Evolutionary conservation across 1,140 invertebrate genomes (phyloP), one percentile per base, ranked within the genome.

Genomic region (Orius laevigatus): DNA sequence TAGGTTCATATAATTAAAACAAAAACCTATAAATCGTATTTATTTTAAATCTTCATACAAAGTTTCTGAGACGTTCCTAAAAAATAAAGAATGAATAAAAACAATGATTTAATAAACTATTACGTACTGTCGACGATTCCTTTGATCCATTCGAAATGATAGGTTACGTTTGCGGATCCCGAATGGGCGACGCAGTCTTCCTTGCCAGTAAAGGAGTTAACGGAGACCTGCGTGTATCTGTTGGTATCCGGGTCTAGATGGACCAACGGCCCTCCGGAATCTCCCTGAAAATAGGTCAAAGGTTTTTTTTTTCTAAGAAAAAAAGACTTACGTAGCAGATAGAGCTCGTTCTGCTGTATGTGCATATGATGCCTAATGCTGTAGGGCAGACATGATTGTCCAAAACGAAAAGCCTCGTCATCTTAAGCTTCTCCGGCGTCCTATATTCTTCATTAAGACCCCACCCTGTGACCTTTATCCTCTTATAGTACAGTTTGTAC

Each of bases 261-360:
- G n/a, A 70, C 63, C 11, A 72, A 54, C 5, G 71, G 71, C n/a
- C 71, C 71, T 35, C 71, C 71, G 12, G 68, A 70, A 57, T 73
- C 71, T 36, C 70, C 70, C 63, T 72, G 8, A 25, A 25, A 25
- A n/a, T n/a, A n/a, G n/a, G n/a, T 25, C 25, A 25, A 25, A 25
- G 25, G n/a, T n/a, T n/a, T n/a, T n/a, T n/a, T n/a, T n/a, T n/a
- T n/a, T n/a, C n/a, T n/a, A n/a, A n/a, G n/a, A n/a, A n/a, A n/a
- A n/a, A n/a, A n/a, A n/a, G n/a, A n/a, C 25, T 25, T 25, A 25
- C 25, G 8, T 25, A 25, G 25, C 25, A 25, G 25, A 25, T 25
- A 3, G 25, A 25, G 8, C 3, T 25, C 3, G 25, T 25, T 25
- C 25, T 25, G 8, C 25, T 25, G 8, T 25, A 25, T 8, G 25